Base-by-base conservation (phyloP, 2,797 vertebrate species). In the Xiphophorus birchmanni region DNA sequence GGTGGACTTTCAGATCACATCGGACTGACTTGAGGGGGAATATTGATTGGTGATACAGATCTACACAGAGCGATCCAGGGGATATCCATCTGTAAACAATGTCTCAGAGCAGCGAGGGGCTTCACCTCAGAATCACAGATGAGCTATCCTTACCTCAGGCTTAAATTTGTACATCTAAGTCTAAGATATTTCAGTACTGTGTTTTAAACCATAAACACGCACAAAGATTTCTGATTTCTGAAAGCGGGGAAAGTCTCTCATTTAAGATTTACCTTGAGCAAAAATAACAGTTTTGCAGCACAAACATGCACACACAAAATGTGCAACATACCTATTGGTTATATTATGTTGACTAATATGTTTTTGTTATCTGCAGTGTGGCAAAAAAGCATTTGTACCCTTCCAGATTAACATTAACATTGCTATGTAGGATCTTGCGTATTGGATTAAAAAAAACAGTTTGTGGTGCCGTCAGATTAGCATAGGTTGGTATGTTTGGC, bases 11-110 rank as follows among this genome's bases (percentile, higher is more conserved):
- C 73, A 45, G 80, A 90, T 90, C 86, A 79, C 80, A 82, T 79
- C 45, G 17, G 80, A 82, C 81, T 52, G 72, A 86, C 82, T 88
- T 76, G 44, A 78, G 88, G 86, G 84, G 80, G 71, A 73, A 72
- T 90, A 92, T 92, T 35, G 92, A 93, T 93, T 79, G 5, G 79
- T 44, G 80, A 88, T 88, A 75, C 47, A 23, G 77, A 89, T 92
- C 86, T 71, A 82, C 77, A 50, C 79, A 72, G 82, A 84, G 85
- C 13, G 44, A 85, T 87, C 86, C 87, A 6, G 60, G 73, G 84
- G 83, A 88, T 40, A 82, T 86, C 84, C 80, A 78, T 89, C 87
- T 84, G 86, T 92, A 91, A 90, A 91, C 89, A 91, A 87, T 73
- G 80, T 84, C 85, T 88, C 78, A 63, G 84, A 67, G 80, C 63